These are phyloP conservation scores for Rhinichthys osculus DNA, from an alignment of 2,797 vertebrate genomes.

Conservation along the genomic window DNA sequence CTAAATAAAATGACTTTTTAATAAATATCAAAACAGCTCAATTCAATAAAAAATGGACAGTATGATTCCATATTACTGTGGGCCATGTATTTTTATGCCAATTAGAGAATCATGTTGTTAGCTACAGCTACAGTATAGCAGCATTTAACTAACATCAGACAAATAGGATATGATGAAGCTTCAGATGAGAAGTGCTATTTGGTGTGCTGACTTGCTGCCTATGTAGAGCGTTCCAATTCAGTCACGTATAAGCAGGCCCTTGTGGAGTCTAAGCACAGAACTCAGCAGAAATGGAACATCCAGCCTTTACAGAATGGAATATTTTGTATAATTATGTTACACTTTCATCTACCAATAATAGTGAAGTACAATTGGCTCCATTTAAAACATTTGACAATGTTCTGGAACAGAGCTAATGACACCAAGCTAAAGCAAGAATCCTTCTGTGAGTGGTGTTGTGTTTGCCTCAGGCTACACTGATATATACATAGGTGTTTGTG, in stretches of 20 bases:
- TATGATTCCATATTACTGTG: not conserved
- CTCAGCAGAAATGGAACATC: conserved; percentile 8
- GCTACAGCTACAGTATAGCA: not conserved
- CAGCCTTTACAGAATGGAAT: not conserved
- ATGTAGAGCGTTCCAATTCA: conserved; percentile 23
- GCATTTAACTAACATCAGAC: not conserved
- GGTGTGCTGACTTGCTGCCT: conserved; percentile 4
- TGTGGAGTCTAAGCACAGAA: conserved; percentile 25
- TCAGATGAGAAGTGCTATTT: not conserved
- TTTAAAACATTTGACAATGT: not conserved
- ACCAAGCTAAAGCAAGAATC: conserved; percentile 20
- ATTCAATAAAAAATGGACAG: not conserved
- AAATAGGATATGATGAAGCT: not conserved
- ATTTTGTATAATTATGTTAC: conserved; percentile 7
- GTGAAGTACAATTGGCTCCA: not conserved
- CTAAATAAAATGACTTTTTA: not conserved
- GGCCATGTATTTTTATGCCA: not conserved
- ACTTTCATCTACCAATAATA: not conserved
- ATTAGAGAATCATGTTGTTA: not conserved
- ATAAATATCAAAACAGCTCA: not conserved
- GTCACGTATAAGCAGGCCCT: conserved; percentile 14
- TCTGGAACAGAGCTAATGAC: conserved; percentile 24
- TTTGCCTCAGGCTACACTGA: conserved; percentile 30
- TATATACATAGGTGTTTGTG: conserved; percentile 31
- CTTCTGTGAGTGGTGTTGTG: conserved; percentile 34